Evolutionary conservation across 1,140 invertebrate genomes (phyloP).

Genomic region (Triops longicaudatus): DNA sequence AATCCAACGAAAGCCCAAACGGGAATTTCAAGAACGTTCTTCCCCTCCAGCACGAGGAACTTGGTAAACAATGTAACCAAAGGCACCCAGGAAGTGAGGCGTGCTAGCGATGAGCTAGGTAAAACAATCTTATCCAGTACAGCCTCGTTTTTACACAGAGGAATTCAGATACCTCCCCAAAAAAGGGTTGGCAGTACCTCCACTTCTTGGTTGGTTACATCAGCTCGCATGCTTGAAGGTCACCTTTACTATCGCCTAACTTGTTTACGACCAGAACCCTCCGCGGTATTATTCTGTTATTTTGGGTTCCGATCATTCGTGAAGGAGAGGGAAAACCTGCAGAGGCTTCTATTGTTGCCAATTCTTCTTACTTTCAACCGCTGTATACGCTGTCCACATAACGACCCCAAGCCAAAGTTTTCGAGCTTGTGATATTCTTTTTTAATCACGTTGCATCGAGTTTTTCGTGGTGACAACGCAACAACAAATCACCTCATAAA

Average conservation of each 20-base stretch:
- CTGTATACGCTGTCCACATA: no score
- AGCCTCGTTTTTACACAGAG: neutral
- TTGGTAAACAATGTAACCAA: neutral
- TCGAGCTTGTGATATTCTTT: neutral
- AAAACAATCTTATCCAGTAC: neutral
- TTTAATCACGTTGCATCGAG: neutral
- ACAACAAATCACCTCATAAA: neutral
- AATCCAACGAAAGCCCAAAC: neutral
- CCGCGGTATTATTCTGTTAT: neutral
- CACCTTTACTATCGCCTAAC: neutral
- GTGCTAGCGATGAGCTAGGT: neutral
- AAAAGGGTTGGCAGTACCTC: neutral
- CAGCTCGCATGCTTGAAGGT: slow-evolving; percentile 1
- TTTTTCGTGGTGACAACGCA: neutral
- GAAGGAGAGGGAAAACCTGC: neutral
- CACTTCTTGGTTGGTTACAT: neutral
- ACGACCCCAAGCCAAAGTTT: neutral
- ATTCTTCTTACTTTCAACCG: no score
- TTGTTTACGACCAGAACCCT: neutral
- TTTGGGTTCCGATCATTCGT: neutral
- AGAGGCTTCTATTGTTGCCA: neutral
- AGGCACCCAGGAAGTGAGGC: neutral
- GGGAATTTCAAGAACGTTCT: neutral
- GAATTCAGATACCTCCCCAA: neutral
- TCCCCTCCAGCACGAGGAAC: neutral